Evolutionary conservation across 2,888 invertebrate genomes (phyloP).

Genomic region (Synanthedon vespiformis): DNA sequence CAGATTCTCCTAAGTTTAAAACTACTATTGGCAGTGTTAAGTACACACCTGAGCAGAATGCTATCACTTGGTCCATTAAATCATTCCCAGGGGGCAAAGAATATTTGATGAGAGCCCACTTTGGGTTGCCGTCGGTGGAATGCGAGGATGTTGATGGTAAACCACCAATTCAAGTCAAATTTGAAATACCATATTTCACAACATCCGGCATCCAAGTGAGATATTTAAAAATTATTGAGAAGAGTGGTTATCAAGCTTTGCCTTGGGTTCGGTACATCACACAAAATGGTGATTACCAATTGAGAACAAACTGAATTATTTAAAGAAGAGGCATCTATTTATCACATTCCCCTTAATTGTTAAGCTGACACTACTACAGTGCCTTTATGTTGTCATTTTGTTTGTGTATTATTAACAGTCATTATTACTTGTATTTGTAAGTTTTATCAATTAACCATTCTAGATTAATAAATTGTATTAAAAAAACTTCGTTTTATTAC

Average conservation of each 20-base stretch:
- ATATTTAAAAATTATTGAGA: conserved; percentile 97
- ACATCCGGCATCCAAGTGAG: conserved; percentile 98
- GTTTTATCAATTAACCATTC: conserved; percentile 28
- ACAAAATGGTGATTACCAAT: conserved; percentile 98
- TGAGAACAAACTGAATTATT: conserved; percentile 84
- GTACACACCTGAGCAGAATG: conserved; percentile 96
- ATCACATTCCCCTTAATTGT: conserved; percentile 11
- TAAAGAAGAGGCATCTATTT: background rate
- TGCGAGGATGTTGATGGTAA: conserved; percentile 95
- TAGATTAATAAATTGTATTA: conserved; percentile 45
- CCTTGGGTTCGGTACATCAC: conserved; percentile 99
- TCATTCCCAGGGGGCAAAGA: conserved; percentile 99
- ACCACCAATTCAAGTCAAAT: conserved; percentile 98
- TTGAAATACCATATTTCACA: conserved; percentile 99
- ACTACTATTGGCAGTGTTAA: conserved; percentile 97
- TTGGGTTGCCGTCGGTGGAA: conserved; percentile 95
- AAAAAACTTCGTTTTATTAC: conserved; percentile 3
- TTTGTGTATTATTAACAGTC: too few species aligned
- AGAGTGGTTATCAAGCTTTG: conserved; percentile 97
- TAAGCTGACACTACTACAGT: conserved; percentile 20
- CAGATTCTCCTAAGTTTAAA: conserved; percentile 98
- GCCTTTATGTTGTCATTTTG: too few species aligned
- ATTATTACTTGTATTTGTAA: too few species aligned
- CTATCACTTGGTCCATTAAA: conserved; percentile 97
- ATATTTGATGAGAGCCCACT: conserved; percentile 97